Base-by-base conservation (phyloP, 1,140 invertebrate genomes). In the Piezodorus guildinii region DNA sequence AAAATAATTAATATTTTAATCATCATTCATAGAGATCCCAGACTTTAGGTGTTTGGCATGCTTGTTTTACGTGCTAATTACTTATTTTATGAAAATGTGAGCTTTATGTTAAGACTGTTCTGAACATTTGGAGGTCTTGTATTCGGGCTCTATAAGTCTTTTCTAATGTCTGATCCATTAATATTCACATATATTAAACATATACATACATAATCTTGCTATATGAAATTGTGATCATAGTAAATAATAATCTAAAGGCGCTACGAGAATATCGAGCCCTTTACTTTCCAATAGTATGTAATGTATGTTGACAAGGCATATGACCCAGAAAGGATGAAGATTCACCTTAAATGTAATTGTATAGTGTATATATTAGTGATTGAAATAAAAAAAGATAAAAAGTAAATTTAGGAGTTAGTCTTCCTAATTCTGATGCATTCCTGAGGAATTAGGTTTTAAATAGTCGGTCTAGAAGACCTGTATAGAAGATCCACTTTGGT, bases 221-320 rank as follows among this genome's bases (percentile, higher is more conserved):
- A 49, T 49, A 49, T 21, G 46, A 49, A 19, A 19, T 49, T 49
- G 46, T 49, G 21, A 49, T 19, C 46, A 19, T 17, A 19, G n/a
- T 49, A 49, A 49, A 17, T 19, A 19, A 49, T 56, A 56, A 16
- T 56, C 9, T 23, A 17, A 23, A 23, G 52, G 52, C 15, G 52
- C 52, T 56, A 23, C 17, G 52, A 56, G 23, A 56, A 23, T 56
- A 15, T 56, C 23, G 52, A 9, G 52, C 52, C 52, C 52, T 56
- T 56, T 56, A 16, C 27, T 56, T 23, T 49, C 46, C n/a, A 49
- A 56, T 15, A 56, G 23, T 56, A 56, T 39, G 23, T 56, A 23
- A 23, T 56, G 52, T 56, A 56, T 56, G 23, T 56, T 56, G 52
- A 56, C 52, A 56, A 56, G 52, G 52, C 52, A 56, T 56, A 49